A percentile compares a stretch with the other conserved stretches of the same genome.
These are phyloP conservation scores for Drosophila anomalata DNA, from an alignment of 2,888 invertebrate genomes.

Conservation along the genomic window DNA sequence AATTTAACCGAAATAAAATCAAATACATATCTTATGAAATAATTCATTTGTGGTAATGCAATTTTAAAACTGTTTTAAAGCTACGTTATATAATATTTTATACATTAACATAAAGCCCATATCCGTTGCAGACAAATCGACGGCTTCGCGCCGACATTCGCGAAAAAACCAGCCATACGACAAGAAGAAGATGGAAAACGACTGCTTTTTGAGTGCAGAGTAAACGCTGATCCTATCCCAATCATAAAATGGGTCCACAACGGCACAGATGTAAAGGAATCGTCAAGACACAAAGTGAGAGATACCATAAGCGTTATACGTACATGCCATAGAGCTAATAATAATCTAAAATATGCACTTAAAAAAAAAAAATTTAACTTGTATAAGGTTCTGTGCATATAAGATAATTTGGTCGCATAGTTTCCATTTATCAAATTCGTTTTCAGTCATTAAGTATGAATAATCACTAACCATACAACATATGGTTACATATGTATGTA, in stretches of 20 bases:
- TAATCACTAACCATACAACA: too few species aligned
- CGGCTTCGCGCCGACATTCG: slow-evolving; percentile 98
- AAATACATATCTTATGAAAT: too few species aligned
- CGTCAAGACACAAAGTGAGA: slow-evolving; percentile 93
- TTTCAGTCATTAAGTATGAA: too few species aligned
- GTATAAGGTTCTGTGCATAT: too few species aligned
- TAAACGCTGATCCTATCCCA: slow-evolving; percentile 96
- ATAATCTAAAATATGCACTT: too few species aligned
- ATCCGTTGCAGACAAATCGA: slow-evolving; percentile 93
- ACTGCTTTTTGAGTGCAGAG: slow-evolving; percentile 96
- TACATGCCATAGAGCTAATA: not conserved
- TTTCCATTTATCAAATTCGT: too few species aligned
- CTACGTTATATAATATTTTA: not conserved
- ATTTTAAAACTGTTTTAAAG: too few species aligned
- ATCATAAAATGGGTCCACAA: slow-evolving; percentile 96
- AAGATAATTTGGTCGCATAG: too few species aligned
- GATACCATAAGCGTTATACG: not conserved
- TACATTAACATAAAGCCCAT: not conserved
- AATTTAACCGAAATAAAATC: too few species aligned
- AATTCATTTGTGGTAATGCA: too few species aligned
- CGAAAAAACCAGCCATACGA: slow-evolving; percentile 98
- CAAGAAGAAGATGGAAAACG: slow-evolving; percentile 98
- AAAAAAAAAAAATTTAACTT: too few species aligned
- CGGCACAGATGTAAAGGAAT: slow-evolving; percentile 91
- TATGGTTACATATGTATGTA: too few species aligned